Evolutionary conservation across 2,888 invertebrate genomes (phyloP).

Genomic region (Cryptus armator): DNA sequence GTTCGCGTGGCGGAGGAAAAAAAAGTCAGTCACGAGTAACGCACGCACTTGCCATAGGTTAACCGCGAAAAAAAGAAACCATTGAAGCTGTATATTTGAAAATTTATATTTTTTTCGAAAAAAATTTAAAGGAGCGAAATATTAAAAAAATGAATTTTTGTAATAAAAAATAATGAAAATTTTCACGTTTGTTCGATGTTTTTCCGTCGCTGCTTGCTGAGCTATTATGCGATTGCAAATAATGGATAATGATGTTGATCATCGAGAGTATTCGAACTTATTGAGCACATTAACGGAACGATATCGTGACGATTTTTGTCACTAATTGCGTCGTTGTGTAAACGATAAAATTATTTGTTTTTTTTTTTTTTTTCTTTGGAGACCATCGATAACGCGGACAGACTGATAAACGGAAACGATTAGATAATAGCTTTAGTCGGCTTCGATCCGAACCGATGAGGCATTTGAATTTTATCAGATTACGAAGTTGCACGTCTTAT

Average conservation of each 20-base stretch:
- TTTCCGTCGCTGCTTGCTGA: too few relatives aligned
- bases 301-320: slow-evolving; percentile 41
- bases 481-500: slow-evolving; percentile 12
- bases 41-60: not conserved
- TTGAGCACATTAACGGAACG: not conserved
- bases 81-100: not conserved
- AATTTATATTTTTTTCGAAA: not conserved
- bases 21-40: not conserved
- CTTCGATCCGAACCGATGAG: slow-evolving; percentile 20
- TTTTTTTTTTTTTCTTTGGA: slow-evolving; percentile 9
- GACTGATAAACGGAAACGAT: slow-evolving; percentile 52
- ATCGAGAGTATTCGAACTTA: not conserved
- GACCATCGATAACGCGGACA: slow-evolving; percentile 13
- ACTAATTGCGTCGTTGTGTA: slow-evolving; percentile 45
- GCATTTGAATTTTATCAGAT: slow-evolving; percentile 40
- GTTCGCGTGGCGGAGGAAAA: not conserved
- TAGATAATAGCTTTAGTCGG: slow-evolving; percentile 54
- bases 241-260: not conserved
- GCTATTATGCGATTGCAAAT: not conserved
- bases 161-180: not conserved
- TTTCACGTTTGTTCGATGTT: not conserved
- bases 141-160: not conserved
- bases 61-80: not conserved
- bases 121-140: not conserved
- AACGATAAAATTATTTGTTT: slow-evolving; percentile 14